Base-by-base conservation (phyloP, 2,888 invertebrate species). In the Rhopalosiphum nymphaeae region DNA sequence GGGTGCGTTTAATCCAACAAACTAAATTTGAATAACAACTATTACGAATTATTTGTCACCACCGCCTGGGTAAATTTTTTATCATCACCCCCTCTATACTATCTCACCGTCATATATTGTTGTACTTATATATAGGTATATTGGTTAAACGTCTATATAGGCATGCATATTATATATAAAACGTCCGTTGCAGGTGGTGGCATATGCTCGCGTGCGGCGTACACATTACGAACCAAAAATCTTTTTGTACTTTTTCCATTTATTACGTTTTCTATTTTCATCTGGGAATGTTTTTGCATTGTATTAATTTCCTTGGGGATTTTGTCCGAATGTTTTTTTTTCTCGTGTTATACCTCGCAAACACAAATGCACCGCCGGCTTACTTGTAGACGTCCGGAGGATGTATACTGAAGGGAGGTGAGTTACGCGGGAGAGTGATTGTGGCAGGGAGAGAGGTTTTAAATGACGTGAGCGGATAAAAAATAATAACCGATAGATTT, bases 261-360 rank as follows among this genome's bases (percentile, higher is more conserved):
- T 92, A 87, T 92, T 92, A 86, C 57, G 46, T 87, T 86, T 91
- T 53, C 61, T 57, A 57, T 92, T 61, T 92, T 87, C 92, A 36
- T 92, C 92, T 36, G 92, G 86, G 92, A 92, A 92, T 61, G 46
- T 86, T 86, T 91, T 92, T 61, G 92, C 86, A 92, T 87, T 92
- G 92, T 87, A 87, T 92, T 92, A 92, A 92, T 92, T 92, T 92
- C 92, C 86, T 92, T 49, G 36, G 92, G 92, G 92, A 92, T 92
- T 92, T 87, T 92, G 86, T 61, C 86, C 86, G 61, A 87, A 49
- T 61, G 61, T 49, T 46, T 53, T 57, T 44, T 46, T 67, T 36
- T 91, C 44, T 42, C 42, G 16, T 13, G 67, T 44, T 56, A 10
- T 53, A 78, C 61, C 91, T 67, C 91, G 46, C 90, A 16, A 57